A percentile compares a stretch with the other conserved stretches of the same genome.
These are phyloP conservation scores for Oriolus oriolus DNA, from an alignment of 2,113 vertebrate genomes.

Conservation along the genomic window DNA sequence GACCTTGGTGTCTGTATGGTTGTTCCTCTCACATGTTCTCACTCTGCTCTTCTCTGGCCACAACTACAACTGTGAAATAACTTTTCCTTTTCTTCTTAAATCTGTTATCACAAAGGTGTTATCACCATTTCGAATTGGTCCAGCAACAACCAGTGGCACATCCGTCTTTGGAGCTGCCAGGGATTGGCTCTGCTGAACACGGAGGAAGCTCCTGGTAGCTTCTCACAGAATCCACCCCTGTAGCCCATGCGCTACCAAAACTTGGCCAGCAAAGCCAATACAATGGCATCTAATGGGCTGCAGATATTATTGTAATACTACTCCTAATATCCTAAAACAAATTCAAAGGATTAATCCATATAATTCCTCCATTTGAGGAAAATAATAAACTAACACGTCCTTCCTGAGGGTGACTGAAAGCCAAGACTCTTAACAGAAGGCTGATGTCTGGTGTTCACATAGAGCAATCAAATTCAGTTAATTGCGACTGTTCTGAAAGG, in stretches of 20 bases:
- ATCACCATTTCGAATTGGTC: background rate
- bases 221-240: background rate
- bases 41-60: background rate
- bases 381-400: background rate
- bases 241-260: background rate
- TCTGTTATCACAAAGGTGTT: background rate
- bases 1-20: background rate
- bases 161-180: background rate
- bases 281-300: background rate
- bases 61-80: background rate
- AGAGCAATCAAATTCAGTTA: background rate
- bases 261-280: background rate
- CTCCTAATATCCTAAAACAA: background rate
- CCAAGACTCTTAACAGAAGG: background rate
- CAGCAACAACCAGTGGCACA: background rate
- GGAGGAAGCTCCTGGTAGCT: background rate
- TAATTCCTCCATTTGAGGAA: background rate
- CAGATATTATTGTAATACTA: background rate
- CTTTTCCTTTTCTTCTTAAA: background rate
- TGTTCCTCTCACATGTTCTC: background rate
- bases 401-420: background rate
- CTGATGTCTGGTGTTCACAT: background rate
- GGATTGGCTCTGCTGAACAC: background rate
- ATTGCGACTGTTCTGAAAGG: background rate
- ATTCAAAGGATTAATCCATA: background rate